These are phyloP conservation scores for Heliconius cydno DNA, from an alignment of 2,888 invertebrate genomes.

Conservation along the genomic window DNA sequence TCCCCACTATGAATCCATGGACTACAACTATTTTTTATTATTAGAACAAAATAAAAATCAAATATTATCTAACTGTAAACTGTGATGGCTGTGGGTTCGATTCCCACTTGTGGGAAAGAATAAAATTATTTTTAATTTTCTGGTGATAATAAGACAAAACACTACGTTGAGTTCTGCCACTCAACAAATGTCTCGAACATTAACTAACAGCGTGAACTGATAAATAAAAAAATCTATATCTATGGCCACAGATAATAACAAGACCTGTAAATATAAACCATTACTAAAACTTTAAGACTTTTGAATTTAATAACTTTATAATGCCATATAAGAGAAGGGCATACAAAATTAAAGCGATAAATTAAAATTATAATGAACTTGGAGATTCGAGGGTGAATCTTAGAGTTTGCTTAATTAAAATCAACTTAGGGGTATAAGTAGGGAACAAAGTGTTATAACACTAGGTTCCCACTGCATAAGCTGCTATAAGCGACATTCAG, in stretches of 20 bases:
- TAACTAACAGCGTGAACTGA: neutral
- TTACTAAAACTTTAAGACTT: neutral
- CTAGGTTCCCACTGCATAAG: too few species aligned
- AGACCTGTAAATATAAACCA: neutral
- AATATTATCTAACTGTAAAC: too few species aligned
- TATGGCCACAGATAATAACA: neutral
- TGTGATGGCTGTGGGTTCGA: neutral
- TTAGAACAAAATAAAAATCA: too few species aligned
- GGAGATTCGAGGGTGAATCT: conserved; percentile 50
- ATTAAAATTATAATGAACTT: conserved; percentile 62
- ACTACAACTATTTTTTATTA: neutral
- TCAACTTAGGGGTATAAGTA: conserved; percentile 31
- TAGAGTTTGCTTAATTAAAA: conserved; percentile 57
- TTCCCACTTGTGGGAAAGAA: neutral
- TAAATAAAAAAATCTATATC: neutral
- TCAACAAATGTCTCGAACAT: too few species aligned
- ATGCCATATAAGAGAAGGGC: conserved; percentile 63
- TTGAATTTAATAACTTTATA: conserved; percentile 43
- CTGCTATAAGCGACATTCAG: too few species aligned
- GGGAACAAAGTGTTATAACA: too few species aligned
- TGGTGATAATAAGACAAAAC: too few species aligned
- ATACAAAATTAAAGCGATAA: conserved; percentile 73
- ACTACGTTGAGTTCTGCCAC: too few species aligned
- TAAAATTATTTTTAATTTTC: too few species aligned
- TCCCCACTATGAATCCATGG: neutral